Evolutionary conservation across 1,140 invertebrate genomes (phyloP).

Genomic region (Branchinecta lindahli): DNA sequence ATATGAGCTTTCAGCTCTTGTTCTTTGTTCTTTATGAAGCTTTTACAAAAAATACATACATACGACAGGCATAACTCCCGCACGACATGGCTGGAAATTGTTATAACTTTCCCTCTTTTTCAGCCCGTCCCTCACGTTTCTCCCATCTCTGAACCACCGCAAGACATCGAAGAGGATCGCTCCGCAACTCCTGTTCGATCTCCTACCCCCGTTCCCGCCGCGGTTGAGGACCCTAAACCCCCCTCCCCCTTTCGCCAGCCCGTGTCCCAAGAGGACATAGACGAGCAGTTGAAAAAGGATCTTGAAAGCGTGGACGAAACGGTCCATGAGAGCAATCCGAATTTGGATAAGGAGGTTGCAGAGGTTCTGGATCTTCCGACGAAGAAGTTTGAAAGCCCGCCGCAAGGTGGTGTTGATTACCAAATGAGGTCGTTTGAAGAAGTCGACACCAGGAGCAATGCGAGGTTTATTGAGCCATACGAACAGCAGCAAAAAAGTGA

Average conservation of each 20-base stretch:
- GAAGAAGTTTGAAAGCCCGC: slow-evolving; percentile 22
- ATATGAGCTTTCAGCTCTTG: too few species aligned
- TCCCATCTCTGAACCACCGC: too few species aligned
- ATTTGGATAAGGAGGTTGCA: background rate
- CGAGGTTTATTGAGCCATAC: background rate
- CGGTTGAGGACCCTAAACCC: background rate
- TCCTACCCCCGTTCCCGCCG: background rate
- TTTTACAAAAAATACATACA: too few species aligned
- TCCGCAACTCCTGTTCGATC: background rate
- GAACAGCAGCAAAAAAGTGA: slow-evolving; percentile 1
- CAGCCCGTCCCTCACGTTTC: too few species aligned
- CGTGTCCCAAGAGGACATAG: slow-evolving; percentile 20
- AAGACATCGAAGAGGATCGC: background rate
- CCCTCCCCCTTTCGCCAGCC: background rate
- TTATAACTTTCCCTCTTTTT: too few species aligned
- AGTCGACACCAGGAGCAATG: background rate
- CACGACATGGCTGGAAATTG: too few species aligned
- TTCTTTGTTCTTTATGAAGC: too few species aligned
- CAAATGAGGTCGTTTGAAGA: background rate
- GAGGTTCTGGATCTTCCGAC: background rate
- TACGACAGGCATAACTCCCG: too few species aligned
- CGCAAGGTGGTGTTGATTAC: background rate
- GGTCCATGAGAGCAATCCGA: background rate
- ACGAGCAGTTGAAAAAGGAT: slow-evolving; percentile 19
- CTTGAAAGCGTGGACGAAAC: slow-evolving; percentile 16